Base-by-base conservation (phyloP, 2,113 vertebrate genomes). In the Labeo rohita region DNA sequence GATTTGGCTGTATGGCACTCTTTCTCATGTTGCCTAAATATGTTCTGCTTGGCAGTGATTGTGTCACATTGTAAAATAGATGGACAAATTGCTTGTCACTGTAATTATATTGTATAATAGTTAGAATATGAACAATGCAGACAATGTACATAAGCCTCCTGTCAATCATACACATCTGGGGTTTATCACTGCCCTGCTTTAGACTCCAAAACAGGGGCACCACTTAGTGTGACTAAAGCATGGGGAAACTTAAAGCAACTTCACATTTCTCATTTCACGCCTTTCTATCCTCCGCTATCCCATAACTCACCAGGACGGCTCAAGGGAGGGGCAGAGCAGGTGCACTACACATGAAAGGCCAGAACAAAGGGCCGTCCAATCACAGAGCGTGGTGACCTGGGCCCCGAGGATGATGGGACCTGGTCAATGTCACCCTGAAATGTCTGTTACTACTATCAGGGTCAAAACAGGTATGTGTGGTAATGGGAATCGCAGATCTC, bases 181-280 rank as follows among this genome's bases (percentile, higher is more conserved):
- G 2, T 70, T 34, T 23, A 70, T 34, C 18, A 43, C 80, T 13
- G 28, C 9, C 28, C 80, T 68, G 45, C 23, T 65, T 82, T 21
- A 82, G 23, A 68, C 65, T 16, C 23, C n/a, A 72, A 50, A 66
- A 84, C 68, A 66, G 76, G n/a, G 68, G 76, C 52, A 65, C 61
- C 66, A 49, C 82, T 80, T 80, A 61, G 66, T 81, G 68, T 80
- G 65, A 76, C 83, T 89, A 92, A 94, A 93, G 87, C 87, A 90
- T 91, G 90, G 89, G 91, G 93, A 92, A 94, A 92, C 90, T 84
- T 85, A 86, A 88, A 89, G 93, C 96, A 93, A 92, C 95, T 97
- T 97, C 97, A 93, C 94, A 96, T 96, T 95, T 95, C 94, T 94
- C 93, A 97, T 97, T 97, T 97, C 96, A 97, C 93, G 95, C 94